Conservation (phyloP, 2,888 invertebrate species). For the Odiellus spinosus region DNA sequence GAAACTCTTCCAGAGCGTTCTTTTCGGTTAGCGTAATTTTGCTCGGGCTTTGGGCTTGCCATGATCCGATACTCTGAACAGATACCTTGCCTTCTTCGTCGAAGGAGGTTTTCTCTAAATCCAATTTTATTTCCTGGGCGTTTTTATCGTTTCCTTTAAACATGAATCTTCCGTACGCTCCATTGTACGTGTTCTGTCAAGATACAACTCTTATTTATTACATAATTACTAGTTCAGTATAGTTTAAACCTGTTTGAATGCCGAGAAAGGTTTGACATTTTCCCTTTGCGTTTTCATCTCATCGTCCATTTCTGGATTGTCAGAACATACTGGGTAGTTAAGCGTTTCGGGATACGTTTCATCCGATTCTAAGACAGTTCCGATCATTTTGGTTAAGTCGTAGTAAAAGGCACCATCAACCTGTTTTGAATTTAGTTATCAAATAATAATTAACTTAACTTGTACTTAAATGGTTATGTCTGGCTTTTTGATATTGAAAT, state of each 20-base stretch:
- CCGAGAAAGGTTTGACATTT: conserved; percentile 6
- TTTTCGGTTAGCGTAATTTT: conserved; percentile 47
- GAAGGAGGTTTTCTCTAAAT: conserved; percentile 15
- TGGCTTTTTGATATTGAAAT: too few species aligned
- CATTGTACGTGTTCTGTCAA: conserved; percentile 11
- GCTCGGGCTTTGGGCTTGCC: conserved; percentile 24
- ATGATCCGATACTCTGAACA: too few species aligned
- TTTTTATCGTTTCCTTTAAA: conserved; percentile 10
- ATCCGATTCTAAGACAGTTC: conserved; percentile 35
- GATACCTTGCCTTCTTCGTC: not conserved
- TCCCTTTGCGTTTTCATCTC: conserved; percentile 1
- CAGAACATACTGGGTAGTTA: conserved; percentile 6
- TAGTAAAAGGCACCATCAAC: conserved; percentile 73
- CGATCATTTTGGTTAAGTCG: conserved; percentile 54
- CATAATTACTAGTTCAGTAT: not conserved
- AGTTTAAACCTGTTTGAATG: conserved; percentile 11
- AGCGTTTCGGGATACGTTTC: conserved; percentile 44
- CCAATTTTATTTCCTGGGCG: conserved; percentile 14
- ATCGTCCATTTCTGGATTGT: not conserved
- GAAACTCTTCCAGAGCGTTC: conserved; percentile 41
- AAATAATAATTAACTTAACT: too few species aligned
- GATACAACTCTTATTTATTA: not conserved
- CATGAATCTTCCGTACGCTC: conserved; percentile 13
- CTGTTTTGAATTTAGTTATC: too few species aligned
- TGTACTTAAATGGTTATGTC: too few species aligned